Evolutionary conservation across 2,113 vertebrate genomes (phyloP), one percentile per base, ranked within the genome.

Genomic region (Rousettus leschenaultii): DNA sequence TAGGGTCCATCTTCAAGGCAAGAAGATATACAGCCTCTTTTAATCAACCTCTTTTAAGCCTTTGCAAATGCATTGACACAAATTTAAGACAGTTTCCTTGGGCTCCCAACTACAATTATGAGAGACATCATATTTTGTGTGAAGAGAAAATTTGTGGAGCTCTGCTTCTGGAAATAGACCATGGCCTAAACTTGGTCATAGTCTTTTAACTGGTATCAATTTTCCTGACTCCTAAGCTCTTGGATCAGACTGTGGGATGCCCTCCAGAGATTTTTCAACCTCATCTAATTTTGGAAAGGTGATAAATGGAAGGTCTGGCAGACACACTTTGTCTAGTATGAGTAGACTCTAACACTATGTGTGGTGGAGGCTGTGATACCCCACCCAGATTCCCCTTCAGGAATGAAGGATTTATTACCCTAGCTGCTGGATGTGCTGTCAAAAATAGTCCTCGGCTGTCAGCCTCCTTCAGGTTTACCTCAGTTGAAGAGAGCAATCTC

Each of bases 251-350:
- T 26, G 24, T 65, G 80, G 80, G n/a, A 78, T 70, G 55, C 35
- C 26, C 40, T 77, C 65, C 71, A 78, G 86, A 93, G n/a, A 68
- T 21, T 43, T 87, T 80, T 83, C 55, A 35, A 75, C 18, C 14
- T 79, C 40, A 66, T 77, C 59, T 95, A 77, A 93, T 94, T 94
- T 96, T 94, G 86, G 92, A 84, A 94, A 68, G n/a, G 22, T 86
- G 75, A 83, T 89, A 79, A 80, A 75, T 65, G 38, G 89, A 16
- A 77, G 59, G 30, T 68, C 61, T n/a, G 91, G 73, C 65, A 94
- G 70, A 75, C 13, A 53, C 35, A 18, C 33, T 15, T 71, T 55
- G 43, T 70, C 53, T 85, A 70, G 51, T 68, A 7, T 51, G 45
- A 88, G 30, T 43, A 22, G 7, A 18, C 19, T 43, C 71, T 71